Conservation (phyloP, 2,797 vertebrate genomes). For the Arnoldichthys spilopterus region DNA sequence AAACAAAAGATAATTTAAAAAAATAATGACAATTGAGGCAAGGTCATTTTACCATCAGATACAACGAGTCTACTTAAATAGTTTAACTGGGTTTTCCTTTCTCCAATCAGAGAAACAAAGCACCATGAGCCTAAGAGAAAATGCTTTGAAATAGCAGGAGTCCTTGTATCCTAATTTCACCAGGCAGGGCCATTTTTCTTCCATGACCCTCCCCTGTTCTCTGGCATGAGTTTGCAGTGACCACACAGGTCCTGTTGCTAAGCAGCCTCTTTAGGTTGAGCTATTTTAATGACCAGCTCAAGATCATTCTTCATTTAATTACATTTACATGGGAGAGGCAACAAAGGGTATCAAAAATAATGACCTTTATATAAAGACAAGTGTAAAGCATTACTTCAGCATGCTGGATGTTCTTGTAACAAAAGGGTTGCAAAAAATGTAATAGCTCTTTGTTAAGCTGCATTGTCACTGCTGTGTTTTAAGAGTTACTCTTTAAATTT, state of each 20-base stretch:
- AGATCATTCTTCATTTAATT: slow-evolving; percentile 72
- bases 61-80: background rate
- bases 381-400: background rate
- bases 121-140: slow-evolving; percentile 7
- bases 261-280: slow-evolving; percentile 65
- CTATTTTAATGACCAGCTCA: slow-evolving; percentile 65
- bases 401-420: background rate
- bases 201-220: slow-evolving; percentile 37
- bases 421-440: background rate
- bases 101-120: background rate
- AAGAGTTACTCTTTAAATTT: background rate
- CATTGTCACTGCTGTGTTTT: background rate
- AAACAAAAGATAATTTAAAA: background rate
- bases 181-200: slow-evolving; percentile 48
- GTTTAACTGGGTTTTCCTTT: slow-evolving; percentile 6
- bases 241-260: slow-evolving; percentile 59
- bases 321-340: slow-evolving; percentile 59
- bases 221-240: slow-evolving; percentile 29
- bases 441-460: background rate
- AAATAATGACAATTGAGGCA: background rate
- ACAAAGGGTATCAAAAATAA: slow-evolving; percentile 51
- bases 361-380: slow-evolving; percentile 48
- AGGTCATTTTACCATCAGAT: background rate
- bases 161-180: slow-evolving; percentile 35
- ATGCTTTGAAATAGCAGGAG: slow-evolving; percentile 9